A percentile compares a stretch with the other conserved stretches of the same genome.
Evolutionary conservation across 1,140 invertebrate genomes (phyloP).

Genomic region (Drosophila nasuta): DNA sequence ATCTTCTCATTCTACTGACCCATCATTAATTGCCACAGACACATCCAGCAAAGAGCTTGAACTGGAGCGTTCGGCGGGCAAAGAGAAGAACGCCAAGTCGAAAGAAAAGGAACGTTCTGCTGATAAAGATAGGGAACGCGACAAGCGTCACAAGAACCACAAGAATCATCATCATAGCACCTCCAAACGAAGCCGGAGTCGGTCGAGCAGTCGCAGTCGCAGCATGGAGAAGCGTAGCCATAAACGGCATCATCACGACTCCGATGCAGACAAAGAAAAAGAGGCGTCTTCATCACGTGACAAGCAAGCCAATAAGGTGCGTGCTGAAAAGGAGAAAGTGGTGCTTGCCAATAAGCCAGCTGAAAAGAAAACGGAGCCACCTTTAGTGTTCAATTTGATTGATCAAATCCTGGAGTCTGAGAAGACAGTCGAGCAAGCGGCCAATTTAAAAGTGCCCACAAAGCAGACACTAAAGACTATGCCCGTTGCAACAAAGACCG

Average conservation of each 20-base stretch:
- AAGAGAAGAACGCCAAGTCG: constrained; percentile 56
- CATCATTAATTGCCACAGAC: constrained; percentile 27
- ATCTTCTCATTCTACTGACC: constrained; percentile 20
- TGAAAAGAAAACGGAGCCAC: constrained; percentile 51
- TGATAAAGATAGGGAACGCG: constrained; percentile 57
- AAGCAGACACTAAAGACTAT: constrained; percentile 37
- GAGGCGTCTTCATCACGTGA: constrained; percentile 31
- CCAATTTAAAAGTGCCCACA: constrained; percentile 63
- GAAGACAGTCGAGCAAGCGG: constrained; percentile 75
- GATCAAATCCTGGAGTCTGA: constrained; percentile 81
- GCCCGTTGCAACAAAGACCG: constrained; percentile 6
- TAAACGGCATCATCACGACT: constrained; percentile 83
- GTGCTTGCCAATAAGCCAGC: constrained; percentile 39
- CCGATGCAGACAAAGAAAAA: constrained; percentile 51
- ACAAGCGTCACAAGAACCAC: constrained; percentile 76
- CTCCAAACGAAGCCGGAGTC: constrained; percentile 76
- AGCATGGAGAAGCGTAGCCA: constrained; percentile 72
- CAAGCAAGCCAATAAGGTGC: constrained; percentile 42
- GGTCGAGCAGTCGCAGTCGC: constrained; percentile 72
- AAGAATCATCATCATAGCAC: constrained; percentile 72
- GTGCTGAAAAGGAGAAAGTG: constrained; percentile 10
- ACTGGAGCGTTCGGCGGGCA: constrained; percentile 37
- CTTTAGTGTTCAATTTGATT: constrained; percentile 64
- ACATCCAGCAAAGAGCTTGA: constrained; percentile 31
- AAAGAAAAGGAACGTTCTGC: constrained; percentile 63